phyloP scores from a whole-genome alignment of 2,888 invertebrate species.

The Thereva nobilitata region DNA sequence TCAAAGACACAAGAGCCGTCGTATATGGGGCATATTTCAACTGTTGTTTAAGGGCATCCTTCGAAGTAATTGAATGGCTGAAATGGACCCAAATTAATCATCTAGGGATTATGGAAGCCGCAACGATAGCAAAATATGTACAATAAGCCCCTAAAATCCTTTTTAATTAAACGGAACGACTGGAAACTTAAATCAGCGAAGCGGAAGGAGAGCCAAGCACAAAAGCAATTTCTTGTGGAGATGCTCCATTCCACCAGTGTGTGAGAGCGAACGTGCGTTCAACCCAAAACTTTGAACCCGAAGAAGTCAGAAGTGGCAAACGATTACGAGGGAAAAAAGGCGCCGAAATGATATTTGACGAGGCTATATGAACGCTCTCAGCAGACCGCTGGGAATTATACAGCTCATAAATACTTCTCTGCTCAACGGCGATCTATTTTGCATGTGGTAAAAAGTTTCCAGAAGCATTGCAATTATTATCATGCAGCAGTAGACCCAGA shows the following conservation, averaged over 20 bases:
- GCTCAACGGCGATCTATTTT: conserved; percentile 8
- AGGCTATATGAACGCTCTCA: no score
- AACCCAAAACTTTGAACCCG: neutral
- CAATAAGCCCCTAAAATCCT: conserved; percentile 25
- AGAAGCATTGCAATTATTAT: neutral
- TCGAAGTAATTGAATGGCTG: conserved; percentile 26
- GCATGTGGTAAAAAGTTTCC: conserved; percentile 11
- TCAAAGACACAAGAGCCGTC: conserved; percentile 25
- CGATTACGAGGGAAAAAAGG: neutral
- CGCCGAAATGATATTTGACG: no score
- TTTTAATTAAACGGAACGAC: conserved; percentile 31
- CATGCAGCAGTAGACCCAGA: no score
- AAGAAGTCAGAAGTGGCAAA: neutral
- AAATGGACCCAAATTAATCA: conserved; percentile 33
- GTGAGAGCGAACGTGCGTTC: no score
- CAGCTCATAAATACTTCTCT: no score
- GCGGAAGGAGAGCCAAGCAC: conserved; percentile 21
- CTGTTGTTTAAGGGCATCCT: conserved; percentile 14
- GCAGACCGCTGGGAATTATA: no score
- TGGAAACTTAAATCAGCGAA: conserved; percentile 23
- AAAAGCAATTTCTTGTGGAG: conserved; percentile 29
- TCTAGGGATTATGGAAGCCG: conserved; percentile 28
- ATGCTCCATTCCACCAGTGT: neutral
- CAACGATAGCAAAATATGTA: conserved; percentile 21
- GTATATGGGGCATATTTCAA: neutral